Evolutionary conservation across 1,140 invertebrate genomes (phyloP).

Genomic region (Zophobas morio): DNA sequence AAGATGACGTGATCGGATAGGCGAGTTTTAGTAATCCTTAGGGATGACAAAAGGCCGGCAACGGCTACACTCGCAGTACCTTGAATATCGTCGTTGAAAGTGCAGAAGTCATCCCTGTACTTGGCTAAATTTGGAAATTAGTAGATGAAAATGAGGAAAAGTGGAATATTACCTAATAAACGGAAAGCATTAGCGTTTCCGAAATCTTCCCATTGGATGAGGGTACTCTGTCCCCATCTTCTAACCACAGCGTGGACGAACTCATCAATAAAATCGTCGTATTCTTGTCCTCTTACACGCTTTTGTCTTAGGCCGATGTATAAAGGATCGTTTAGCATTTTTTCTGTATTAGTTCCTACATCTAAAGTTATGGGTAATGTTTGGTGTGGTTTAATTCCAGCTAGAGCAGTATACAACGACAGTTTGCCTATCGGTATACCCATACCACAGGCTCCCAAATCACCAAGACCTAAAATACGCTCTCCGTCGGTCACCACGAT

Average conservation of each 20-base stretch:
- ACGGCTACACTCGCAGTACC: slow-evolving; percentile 93
- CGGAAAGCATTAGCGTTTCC: slow-evolving; percentile 92
- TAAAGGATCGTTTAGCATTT: slow-evolving; percentile 87
- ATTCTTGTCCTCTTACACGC: slow-evolving; percentile 84
- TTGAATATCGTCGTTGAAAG: slow-evolving; percentile 98
- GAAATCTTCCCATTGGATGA: slow-evolving; percentile 97
- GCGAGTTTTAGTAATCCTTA: slow-evolving; percentile 82
- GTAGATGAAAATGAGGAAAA: background rate
- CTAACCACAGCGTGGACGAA: slow-evolving; percentile 94
- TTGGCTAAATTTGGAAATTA: slow-evolving; percentile 69
- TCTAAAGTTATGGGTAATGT: slow-evolving; percentile 94
- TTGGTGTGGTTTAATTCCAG: slow-evolving; percentile 93
- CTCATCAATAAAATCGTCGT: slow-evolving; percentile 96
- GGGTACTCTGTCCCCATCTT: slow-evolving; percentile 85
- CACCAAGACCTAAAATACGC: slow-evolving; percentile 93
- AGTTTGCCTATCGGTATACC: slow-evolving; percentile 97
- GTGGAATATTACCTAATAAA: slow-evolving; percentile 70
- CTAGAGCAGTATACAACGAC: slow-evolving; percentile 92
- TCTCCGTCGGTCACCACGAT: slow-evolving; percentile 97
- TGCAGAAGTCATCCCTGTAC: slow-evolving; percentile 90
- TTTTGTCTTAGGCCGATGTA: slow-evolving; percentile 93
- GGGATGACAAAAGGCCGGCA: slow-evolving; percentile 89
- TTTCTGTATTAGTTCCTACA: slow-evolving; percentile 93
- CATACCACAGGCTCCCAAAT: slow-evolving; percentile 95
- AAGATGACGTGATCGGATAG: slow-evolving; percentile 88